phyloP scores from a whole-genome alignment of 1,140 invertebrate species.

The Scylla paramamosain region DNA sequence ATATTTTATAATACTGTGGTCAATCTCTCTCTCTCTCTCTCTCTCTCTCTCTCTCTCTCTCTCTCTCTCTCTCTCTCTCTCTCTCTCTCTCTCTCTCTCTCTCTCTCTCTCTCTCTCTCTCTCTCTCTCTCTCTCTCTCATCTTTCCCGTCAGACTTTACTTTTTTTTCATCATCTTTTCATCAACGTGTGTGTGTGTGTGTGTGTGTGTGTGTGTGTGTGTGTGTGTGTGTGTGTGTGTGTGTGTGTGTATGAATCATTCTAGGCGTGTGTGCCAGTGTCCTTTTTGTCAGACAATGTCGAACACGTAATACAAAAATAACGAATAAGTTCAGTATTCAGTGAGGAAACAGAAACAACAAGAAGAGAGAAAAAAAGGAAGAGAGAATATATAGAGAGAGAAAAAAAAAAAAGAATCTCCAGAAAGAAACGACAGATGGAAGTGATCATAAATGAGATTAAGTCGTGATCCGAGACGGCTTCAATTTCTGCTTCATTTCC shows the following conservation, averaged over 20 bases:
- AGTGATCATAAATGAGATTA: background rate
- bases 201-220: background rate
- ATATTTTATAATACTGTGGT: no score
- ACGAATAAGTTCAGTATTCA: background rate
- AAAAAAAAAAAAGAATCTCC: background rate
- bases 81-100: slow-evolving; percentile 31
- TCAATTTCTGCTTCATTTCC: background rate
- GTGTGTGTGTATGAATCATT: background rate
- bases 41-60: background rate
- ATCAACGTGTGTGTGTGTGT: background rate
- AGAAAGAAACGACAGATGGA: background rate
- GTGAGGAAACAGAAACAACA: no score
- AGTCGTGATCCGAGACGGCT: background rate
- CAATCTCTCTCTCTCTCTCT: no score
- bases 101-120: no score
- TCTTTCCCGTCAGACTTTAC: background rate
- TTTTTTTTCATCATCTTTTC: no score
- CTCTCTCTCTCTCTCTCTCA: background rate
- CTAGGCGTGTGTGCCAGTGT: background rate
- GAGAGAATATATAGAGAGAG: background rate
- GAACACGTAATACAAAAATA: background rate
- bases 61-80: background rate
- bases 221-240: background rate
- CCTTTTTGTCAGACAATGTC: background rate
- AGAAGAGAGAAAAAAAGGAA: no score